Evolutionary conservation across 2,888 invertebrate genomes (phyloP).

Genomic region (Chydorus sphaericus): DNA sequence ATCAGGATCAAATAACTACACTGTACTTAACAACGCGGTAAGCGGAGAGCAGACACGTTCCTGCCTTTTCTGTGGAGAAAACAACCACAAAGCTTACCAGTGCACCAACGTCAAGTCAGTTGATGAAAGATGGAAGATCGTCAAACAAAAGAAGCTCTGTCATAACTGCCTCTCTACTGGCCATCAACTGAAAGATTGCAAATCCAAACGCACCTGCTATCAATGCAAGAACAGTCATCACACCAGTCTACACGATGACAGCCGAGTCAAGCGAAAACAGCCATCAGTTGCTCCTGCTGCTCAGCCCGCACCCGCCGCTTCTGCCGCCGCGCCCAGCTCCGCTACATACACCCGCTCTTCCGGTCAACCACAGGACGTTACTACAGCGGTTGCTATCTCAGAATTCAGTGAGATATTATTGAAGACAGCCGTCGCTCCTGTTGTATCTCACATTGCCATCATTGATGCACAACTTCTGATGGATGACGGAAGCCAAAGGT

Average conservation of each 20-base stretch:
- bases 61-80: not conserved
- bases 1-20: too few relatives aligned
- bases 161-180: not conserved
- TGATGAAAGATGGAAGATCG: not conserved
- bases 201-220: not conserved
- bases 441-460: not conserved
- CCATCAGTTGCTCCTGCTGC: not conserved
- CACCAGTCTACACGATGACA: not conserved
- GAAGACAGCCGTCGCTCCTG: not conserved
- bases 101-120: not conserved
- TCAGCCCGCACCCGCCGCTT: not conserved
- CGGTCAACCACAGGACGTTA: too few relatives aligned
- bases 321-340: not conserved
- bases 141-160: not conserved
- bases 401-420: too few relatives aligned
- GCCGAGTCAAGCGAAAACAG: not conserved
- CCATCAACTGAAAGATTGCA: not conserved
- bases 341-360: too few relatives aligned
- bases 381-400: too few relatives aligned
- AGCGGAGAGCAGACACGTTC: not conserved
- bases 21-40: not conserved
- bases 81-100: not conserved
- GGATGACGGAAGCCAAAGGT: slow-evolving; percentile 8
- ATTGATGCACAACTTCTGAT: slow-evolving; percentile 2
- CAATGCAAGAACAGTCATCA: not conserved